Evolutionary conservation across 2,113 vertebrate genomes (phyloP).

Genomic region (Nycticebus coucang): DNA sequence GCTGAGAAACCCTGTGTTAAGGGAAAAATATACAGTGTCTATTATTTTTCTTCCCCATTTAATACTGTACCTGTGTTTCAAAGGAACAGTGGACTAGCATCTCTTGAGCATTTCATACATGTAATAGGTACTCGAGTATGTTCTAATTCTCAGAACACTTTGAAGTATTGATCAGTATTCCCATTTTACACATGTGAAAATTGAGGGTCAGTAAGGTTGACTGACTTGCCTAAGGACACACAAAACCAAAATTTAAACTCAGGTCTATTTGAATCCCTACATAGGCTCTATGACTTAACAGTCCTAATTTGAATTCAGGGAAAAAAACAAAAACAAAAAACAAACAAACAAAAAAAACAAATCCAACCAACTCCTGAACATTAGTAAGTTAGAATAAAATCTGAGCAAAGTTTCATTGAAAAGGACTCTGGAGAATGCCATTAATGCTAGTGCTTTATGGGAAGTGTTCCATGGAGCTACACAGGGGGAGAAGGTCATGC

Average conservation of each 20-base stretch:
- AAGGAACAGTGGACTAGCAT: neutral
- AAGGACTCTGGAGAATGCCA: neutral
- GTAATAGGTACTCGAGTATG: neutral
- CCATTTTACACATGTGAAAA: neutral
- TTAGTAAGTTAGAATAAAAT: neutral
- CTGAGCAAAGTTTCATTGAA: neutral
- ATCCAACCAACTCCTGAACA: neutral
- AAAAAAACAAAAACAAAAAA: neutral
- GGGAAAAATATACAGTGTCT: neutral
- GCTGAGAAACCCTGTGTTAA: neutral
- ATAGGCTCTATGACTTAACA: neutral
- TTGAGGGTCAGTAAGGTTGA: neutral
- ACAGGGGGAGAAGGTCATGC: fast-evolving
- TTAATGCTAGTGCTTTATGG: neutral
- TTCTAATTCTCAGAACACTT: neutral
- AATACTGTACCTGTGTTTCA: neutral
- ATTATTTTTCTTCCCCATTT: neutral
- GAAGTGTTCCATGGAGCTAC: neutral
- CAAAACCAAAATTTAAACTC: neutral
- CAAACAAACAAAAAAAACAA: too few species aligned
- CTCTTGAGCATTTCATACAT: neutral
- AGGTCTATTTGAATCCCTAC: neutral
- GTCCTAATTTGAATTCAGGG: neutral
- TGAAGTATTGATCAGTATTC: neutral
- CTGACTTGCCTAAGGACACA: neutral